phyloP scores from a whole-genome alignment of 2,888 invertebrate genomes.

The Dryococelus australis region DNA sequence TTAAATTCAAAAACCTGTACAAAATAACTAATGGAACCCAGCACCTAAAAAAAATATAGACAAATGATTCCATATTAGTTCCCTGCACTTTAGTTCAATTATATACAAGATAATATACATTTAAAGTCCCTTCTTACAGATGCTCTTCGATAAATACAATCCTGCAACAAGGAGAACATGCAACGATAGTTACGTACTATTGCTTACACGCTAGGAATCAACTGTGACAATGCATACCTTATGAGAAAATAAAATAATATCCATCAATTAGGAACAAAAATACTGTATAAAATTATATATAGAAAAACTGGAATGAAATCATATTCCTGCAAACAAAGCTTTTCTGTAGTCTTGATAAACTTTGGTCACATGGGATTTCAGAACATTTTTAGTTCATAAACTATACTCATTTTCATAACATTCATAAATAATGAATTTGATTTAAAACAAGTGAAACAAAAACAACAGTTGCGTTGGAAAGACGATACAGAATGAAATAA shows the following conservation, averaged over 20 bases:
- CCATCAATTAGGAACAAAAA: neutral
- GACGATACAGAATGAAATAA: neutral
- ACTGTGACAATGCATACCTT: neutral
- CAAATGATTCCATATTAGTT: neutral
- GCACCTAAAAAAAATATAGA: neutral
- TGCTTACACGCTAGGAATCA: neutral
- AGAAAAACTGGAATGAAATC: neutral
- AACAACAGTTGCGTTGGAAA: neutral
- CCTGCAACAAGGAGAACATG: neutral
- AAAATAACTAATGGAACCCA: conserved; percentile 16
- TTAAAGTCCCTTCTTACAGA: neutral
- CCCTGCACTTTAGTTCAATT: neutral
- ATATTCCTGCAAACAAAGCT: neutral
- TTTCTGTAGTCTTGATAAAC: neutral
- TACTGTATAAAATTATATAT: neutral
- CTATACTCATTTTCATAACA: neutral
- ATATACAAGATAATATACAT: neutral
- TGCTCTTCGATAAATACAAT: neutral
- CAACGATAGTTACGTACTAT: neutral
- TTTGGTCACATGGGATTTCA: neutral
- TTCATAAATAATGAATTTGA: conserved; percentile 7
- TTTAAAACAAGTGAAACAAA: neutral
- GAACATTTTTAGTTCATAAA: neutral
- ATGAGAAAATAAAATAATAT: neutral
- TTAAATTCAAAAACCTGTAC: conserved; percentile 9